Base-by-base conservation (phyloP, 2,113 vertebrate species). In the Chitala chitala region DNA sequence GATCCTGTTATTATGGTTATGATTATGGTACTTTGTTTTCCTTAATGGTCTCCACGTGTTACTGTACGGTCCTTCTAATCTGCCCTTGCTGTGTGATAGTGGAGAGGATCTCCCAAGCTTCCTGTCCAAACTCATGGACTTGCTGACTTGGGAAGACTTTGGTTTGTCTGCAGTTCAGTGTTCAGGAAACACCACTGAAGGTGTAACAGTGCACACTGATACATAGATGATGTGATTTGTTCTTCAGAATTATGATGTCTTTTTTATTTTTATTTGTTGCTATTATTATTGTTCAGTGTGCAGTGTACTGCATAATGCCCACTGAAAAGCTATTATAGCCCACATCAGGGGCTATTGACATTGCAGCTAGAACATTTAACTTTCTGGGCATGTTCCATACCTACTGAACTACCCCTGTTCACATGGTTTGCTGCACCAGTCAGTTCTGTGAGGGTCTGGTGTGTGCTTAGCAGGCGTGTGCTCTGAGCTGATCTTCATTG, bases 31-130 rank as follows among this genome's bases (percentile, higher is more conserved):
- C 53, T 4, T 38, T n/a, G 10, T 63, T 33, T 64, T 88, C 90
- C 89, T 90, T 93, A 86, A 93, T 83, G 75, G 53, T 5, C 58
- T 36, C 36, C 76, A 94, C 80, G 77, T 95, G 76, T 84, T 93
- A 78, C 80, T 92, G 4, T 94, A 90, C 72, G 86, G 89, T 76
- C 92, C 93, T 26, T 88, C 85, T 46, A 91, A 90, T 66, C 78
- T 94, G 74, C 93, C 94, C 48, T 29, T 93, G 58, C 65, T 80
- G 75, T 59, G 74, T 24, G 71, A 81, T 71, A 31, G 64, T 10
- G 66, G 38, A 42, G 73, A 75, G 15, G 71, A 76, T 5, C 82
- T 84, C 33, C 70, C 75, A 26, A 53, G 77, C 74, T 84, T 93
- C 81, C 85, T 94, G 71, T 82, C 71, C 59, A 85, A 82, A 8